Percentiles rank a stretch among this genome's conserved stretches.
phyloP scores from a whole-genome alignment of 1,140 invertebrate species.

The Drosophila varians region DNA sequence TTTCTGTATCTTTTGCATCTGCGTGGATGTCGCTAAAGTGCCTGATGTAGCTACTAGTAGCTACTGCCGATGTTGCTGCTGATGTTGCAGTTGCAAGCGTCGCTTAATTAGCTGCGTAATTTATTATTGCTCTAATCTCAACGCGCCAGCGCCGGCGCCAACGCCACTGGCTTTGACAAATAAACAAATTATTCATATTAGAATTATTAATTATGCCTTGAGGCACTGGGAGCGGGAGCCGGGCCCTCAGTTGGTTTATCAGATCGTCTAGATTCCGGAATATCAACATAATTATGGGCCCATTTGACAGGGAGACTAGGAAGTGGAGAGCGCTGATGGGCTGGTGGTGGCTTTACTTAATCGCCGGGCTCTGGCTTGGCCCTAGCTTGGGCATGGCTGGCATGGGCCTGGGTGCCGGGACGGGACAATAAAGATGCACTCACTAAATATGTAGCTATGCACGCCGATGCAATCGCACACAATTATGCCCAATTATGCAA shows the following conservation, averaged over 20 bases:
- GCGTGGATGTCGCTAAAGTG: conserved; percentile 60
- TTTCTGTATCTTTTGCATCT: conserved; percentile 75
- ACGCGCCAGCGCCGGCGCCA: conserved; percentile 61
- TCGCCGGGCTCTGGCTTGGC: conserved; percentile 31
- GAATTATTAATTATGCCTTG: conserved; percentile 59
- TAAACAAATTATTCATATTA: conserved; percentile 77
- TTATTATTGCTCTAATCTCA: conserved; percentile 78
- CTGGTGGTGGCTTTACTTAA: conserved; percentile 28
- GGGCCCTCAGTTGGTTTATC: conserved; percentile 29
- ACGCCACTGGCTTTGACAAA: conserved; percentile 69
- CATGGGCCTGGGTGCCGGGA: not conserved
- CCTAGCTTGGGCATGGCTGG: no score
- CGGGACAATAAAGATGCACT: conserved; percentile 56
- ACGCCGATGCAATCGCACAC: conserved; percentile 70
- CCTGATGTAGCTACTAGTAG: conserved; percentile 1
- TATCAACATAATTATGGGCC: conserved; percentile 69
- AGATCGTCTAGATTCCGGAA: conserved; percentile 38
- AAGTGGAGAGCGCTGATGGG: not conserved
- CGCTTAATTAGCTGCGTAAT: conserved; percentile 79
- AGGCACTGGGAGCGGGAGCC: conserved; percentile 13
- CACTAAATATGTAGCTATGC: conserved; percentile 36
- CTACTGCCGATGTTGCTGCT: conserved; percentile 2
- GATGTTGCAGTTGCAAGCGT: conserved; percentile 34
- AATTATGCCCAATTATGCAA: conserved; percentile 79
- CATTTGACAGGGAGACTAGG: conserved; percentile 22